A percentile compares a stretch with the other conserved stretches of the same genome.
Conservation (phyloP, 2,113 vertebrate genomes). For the Plotosus lineatus region DNA sequence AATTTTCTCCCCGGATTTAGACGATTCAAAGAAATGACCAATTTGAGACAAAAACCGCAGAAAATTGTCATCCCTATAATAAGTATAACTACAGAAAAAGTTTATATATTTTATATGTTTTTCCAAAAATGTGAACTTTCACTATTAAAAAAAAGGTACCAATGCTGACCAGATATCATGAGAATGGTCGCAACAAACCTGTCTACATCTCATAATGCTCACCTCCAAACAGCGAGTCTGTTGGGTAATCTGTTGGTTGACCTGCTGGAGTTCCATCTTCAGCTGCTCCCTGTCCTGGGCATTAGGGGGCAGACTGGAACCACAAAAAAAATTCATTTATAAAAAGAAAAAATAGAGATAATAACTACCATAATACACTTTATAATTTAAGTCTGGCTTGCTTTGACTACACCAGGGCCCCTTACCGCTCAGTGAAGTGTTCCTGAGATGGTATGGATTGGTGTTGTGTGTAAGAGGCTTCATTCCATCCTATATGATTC, state of each 20-base stretch:
- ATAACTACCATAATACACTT: not conserved
- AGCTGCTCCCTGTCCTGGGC: slow-evolving; percentile 88
- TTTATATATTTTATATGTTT: too few relatives aligned
- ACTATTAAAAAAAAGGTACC: too few relatives aligned
- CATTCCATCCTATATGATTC: slow-evolving; percentile 84
- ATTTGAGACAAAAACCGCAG: too few relatives aligned
- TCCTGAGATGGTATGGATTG: slow-evolving; percentile 89
- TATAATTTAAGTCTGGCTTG: not conserved
- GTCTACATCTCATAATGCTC: slow-evolving; percentile 20
- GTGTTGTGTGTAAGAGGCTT: slow-evolving; percentile 83
- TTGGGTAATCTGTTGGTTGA: slow-evolving; percentile 94
- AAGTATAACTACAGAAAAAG: too few relatives aligned
- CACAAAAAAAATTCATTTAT: not conserved
- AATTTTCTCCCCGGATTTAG: too few relatives aligned
- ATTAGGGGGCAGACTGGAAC: slow-evolving; percentile 76
- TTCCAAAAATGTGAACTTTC: too few relatives aligned
- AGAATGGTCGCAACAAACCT: too few relatives aligned
- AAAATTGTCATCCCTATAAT: too few relatives aligned
- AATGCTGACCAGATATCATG: too few relatives aligned
- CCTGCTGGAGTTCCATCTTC: slow-evolving; percentile 91
- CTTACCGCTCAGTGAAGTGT: slow-evolving; percentile 90
- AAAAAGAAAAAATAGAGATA: not conserved
- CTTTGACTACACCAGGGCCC: not conserved
- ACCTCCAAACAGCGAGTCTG: slow-evolving; percentile 83
- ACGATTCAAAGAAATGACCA: too few relatives aligned